Evolutionary conservation across 2,888 invertebrate genomes (phyloP).

Genomic region (Apoda limacodes): DNA sequence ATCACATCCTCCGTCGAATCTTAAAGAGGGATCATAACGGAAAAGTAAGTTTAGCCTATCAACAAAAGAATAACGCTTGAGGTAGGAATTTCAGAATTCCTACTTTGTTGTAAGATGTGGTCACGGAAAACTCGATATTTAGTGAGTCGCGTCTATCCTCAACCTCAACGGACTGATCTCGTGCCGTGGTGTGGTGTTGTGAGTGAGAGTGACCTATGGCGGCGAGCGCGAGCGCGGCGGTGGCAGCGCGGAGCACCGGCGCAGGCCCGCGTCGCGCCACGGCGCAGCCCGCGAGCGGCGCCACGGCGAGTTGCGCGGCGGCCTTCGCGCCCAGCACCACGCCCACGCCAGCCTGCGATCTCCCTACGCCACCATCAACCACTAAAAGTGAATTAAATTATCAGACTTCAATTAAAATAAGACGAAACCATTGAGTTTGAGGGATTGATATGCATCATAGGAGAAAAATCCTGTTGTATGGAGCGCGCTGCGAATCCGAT

Average conservation of each 20-base stretch:
- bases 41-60: too few species aligned
- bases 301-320: constrained; percentile 39
- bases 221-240: constrained; percentile 35
- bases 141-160: not conserved
- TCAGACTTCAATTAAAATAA: too few species aligned
- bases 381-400: not conserved
- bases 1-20: constrained; percentile 1
- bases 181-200: not conserved
- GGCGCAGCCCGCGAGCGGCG: constrained; percentile 40
- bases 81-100: too few species aligned
- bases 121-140: too few species aligned
- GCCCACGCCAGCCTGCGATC: constrained; percentile 40
- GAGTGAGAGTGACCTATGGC: constrained; percentile 29
- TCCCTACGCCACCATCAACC: constrained; percentile 28
- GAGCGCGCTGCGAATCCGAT: too few species aligned
- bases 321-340: constrained; percentile 52
- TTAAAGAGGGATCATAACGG: not conserved
- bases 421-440: too few species aligned
- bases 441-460: too few species aligned
- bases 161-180: constrained; percentile 2
- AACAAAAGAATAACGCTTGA: too few species aligned
- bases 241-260: constrained; percentile 35
- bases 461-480: too few species aligned
- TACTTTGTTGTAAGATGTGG: too few species aligned
- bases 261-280: constrained; percentile 39